Conservation (phyloP, 2,113 vertebrate species). For the Pteronura brasiliensis region DNA sequence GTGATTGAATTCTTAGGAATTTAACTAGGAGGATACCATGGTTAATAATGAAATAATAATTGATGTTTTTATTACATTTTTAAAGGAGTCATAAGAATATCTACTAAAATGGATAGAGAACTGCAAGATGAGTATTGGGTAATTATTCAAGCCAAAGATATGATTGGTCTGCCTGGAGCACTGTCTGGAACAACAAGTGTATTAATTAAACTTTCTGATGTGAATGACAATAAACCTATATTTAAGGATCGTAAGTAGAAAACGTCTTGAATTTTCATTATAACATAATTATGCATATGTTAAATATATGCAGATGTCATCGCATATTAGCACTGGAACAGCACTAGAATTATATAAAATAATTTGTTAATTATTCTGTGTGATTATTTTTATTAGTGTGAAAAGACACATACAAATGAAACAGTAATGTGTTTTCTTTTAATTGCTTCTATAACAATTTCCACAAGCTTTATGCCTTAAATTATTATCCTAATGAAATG, state of each 20-base stretch:
- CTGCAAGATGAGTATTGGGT: slow-evolving; percentile 90
- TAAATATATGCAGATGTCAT: neutral
- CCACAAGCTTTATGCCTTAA: neutral
- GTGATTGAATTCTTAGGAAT: neutral
- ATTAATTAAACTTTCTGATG: slow-evolving; percentile 90
- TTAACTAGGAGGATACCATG: neutral
- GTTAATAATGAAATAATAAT: slow-evolving; percentile 13
- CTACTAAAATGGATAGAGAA: slow-evolving; percentile 94
- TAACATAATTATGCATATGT: neutral
- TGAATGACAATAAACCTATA: slow-evolving; percentile 96
- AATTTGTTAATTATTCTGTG: neutral
- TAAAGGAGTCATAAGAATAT: slow-evolving; percentile 92
- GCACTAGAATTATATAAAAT: neutral
- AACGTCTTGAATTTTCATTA: neutral
- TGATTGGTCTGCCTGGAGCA: slow-evolving; percentile 90
- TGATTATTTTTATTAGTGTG: neutral
- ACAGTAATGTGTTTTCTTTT: neutral
- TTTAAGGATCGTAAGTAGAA: slow-evolving; percentile 93
- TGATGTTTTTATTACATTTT: neutral
- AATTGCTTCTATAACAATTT: neutral
- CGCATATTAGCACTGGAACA: no score
- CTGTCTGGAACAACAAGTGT: slow-evolving; percentile 92
- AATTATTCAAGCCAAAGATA: slow-evolving; percentile 94
- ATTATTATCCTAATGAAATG: neutral
- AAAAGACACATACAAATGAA: neutral